Conservation (phyloP, 2,113 vertebrate species). For the Pygoscelis adeliae region DNA sequence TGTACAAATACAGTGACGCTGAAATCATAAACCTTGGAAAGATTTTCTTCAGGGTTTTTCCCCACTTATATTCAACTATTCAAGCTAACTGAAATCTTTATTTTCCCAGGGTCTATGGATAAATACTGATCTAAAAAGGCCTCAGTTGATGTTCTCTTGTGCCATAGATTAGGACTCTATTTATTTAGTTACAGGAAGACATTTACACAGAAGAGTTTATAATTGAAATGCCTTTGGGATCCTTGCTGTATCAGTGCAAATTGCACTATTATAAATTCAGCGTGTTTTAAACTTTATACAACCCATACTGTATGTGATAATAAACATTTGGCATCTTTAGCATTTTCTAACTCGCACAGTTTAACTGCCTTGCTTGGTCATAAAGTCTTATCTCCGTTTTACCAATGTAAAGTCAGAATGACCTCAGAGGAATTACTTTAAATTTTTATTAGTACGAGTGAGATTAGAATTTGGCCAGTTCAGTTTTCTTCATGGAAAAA, state of each 20-base stretch:
- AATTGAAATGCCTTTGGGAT: constrained; percentile 1
- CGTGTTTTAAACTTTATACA: neutral
- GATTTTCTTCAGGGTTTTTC: neutral
- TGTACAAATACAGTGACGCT: neutral
- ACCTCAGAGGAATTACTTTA: constrained; percentile 35
- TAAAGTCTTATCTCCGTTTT: constrained; percentile 36
- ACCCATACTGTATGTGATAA: neutral
- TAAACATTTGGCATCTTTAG: constrained; percentile 48
- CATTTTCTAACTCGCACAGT: neutral
- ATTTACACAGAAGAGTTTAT: constrained; percentile 29
- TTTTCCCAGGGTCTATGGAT: neutral
- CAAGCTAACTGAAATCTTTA: neutral
- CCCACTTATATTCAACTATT: neutral
- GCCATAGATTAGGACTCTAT: neutral
- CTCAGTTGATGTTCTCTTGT: neutral
- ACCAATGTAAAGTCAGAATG: neutral
- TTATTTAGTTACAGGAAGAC: constrained; percentile 12
- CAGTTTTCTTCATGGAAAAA: neutral
- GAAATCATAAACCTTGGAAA: neutral
- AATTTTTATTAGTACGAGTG: neutral
- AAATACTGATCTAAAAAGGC: neutral
- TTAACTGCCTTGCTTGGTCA: neutral
- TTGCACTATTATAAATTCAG: neutral
- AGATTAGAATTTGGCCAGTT: neutral
- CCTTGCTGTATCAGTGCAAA: neutral